phyloP scores from a whole-genome alignment of 2,888 invertebrate species.

The Cryptocephalus moraei region DNA sequence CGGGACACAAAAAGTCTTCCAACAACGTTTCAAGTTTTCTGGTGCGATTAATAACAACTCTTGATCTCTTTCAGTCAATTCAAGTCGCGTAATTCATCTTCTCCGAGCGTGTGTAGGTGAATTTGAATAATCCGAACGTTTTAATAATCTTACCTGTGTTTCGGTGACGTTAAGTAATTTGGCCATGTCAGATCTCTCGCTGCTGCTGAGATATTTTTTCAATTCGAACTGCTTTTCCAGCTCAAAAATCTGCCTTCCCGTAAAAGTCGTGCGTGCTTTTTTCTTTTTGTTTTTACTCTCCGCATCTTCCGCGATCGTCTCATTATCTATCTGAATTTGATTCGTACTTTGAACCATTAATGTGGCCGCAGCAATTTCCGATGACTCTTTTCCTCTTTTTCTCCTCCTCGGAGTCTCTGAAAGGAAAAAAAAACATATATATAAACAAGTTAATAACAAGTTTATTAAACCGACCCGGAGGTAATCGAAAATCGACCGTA shows the following conservation, averaged over 20 bases:
- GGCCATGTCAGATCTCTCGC: slow-evolving; percentile 91
- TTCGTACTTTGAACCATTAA: background rate
- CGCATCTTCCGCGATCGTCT: slow-evolving; percentile 39
- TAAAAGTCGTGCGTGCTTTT: slow-evolving; percentile 91
- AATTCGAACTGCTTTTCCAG: slow-evolving; percentile 92
- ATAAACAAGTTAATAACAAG: too few species aligned
- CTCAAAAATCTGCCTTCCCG: slow-evolving; percentile 92
- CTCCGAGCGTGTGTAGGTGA: too few species aligned
- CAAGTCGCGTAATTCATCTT: too few species aligned
- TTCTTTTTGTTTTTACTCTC: slow-evolving; percentile 54
- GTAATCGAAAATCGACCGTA: too few species aligned
- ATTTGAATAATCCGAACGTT: too few species aligned
- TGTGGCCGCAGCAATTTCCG: too few species aligned
- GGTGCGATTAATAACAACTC: too few species aligned
- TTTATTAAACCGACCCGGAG: too few species aligned
- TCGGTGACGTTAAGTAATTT: slow-evolving; percentile 89
- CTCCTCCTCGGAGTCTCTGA: slow-evolving; percentile 31
- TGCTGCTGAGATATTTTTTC: slow-evolving; percentile 92
- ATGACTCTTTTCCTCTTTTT: slow-evolving; percentile 28
- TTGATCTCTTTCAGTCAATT: too few species aligned
- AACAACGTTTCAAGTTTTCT: background rate
- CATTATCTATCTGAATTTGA: slow-evolving; percentile 23
- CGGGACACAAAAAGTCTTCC: background rate
- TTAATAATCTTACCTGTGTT: slow-evolving; percentile 67
- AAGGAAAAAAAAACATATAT: slow-evolving; percentile 14